Percentiles rank a stretch among this genome's conserved stretches.
phyloP scores from a whole-genome alignment of 2,888 invertebrate species.

The Zhuqinia jingwanae region DNA sequence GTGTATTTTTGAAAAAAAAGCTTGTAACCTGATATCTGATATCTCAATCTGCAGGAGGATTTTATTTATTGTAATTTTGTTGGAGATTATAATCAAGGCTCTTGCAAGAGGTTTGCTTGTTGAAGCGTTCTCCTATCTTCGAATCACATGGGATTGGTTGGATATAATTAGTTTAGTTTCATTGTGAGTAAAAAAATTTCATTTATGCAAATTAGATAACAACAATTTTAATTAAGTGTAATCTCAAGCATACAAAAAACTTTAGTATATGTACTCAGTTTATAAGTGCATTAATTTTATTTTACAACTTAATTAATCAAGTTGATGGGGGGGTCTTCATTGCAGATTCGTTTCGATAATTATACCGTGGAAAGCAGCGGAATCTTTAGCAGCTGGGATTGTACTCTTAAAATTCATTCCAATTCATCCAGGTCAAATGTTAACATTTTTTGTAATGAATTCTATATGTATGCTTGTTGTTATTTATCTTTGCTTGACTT shows the following conservation, averaged over 20 bases:
- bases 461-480: neutral
- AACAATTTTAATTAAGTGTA: too few species aligned
- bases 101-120: slow-evolving; percentile 62
- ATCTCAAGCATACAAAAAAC: too few species aligned
- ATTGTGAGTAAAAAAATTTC: slow-evolving; percentile 45
- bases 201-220: too few species aligned
- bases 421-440: slow-evolving; percentile 62
- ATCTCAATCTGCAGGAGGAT: slow-evolving; percentile 49
- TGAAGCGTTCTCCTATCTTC: slow-evolving; percentile 48
- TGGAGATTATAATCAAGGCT: slow-evolving; percentile 58
- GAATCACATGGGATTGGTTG: slow-evolving; percentile 66
- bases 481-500: neutral
- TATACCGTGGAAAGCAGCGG: slow-evolving; percentile 55
- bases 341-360: slow-evolving; percentile 65
- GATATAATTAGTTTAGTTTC: slow-evolving; percentile 48
- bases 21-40: too few species aligned
- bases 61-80: slow-evolving; percentile 42
- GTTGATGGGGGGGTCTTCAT: too few species aligned
- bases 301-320: too few species aligned
- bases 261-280: too few species aligned
- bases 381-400: slow-evolving; percentile 60
- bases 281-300: too few species aligned
- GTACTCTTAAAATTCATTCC: slow-evolving; percentile 62
- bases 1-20: too few species aligned
- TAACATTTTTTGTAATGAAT: neutral